Evolutionary conservation across 2,888 invertebrate genomes (phyloP), one percentile per base, ranked within the genome.

Genomic region (Lacanobia wlatinum): DNA sequence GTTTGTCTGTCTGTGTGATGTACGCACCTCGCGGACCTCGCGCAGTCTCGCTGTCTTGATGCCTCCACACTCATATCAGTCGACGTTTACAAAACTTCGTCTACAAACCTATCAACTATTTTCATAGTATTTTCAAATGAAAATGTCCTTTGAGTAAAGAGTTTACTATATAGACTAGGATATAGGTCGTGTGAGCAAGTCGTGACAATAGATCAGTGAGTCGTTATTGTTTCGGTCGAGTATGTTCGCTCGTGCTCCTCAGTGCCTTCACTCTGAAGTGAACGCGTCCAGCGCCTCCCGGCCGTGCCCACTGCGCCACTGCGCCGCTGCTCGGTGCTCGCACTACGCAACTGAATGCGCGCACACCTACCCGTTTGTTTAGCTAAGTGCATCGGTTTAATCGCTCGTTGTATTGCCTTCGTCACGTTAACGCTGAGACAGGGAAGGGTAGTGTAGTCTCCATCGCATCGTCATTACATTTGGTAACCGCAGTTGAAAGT

Each of bases 191-290:
- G 80, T 84, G 74, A 76, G 83, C 87, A 87, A 85, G 77, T 80
- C 76, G 81, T 82, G 85, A 76, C 84, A 78, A 83, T 84, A 78
- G 82, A 87, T 85, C 82, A 86, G 88, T 88, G 88, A 82, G 88
- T 90, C 89, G 88, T 87, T 90, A 88, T 91, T 90, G 88, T 91
- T 90, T 90, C 89, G 90, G 89, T 89, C 88, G 89, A 90, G 88
- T 89, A 86, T 87, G 85, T 88, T 90, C 83, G 85, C 89, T 90
- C 90, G 90, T 90, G 90, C 91, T 90, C 87, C 88, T 88, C 86
- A 91, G 91, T 93, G 92, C 92, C 91, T 93, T 90, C 92, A 92
- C 91, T 90, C 86, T 78, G 70, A 88, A 91, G 90, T 91, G 89
- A 89, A 88, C 84, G 89, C 87, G 81, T 79, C 76, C 75, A 76